Conservation (phyloP, 2,888 invertebrate genomes). For the Rapana venosa region DNA sequence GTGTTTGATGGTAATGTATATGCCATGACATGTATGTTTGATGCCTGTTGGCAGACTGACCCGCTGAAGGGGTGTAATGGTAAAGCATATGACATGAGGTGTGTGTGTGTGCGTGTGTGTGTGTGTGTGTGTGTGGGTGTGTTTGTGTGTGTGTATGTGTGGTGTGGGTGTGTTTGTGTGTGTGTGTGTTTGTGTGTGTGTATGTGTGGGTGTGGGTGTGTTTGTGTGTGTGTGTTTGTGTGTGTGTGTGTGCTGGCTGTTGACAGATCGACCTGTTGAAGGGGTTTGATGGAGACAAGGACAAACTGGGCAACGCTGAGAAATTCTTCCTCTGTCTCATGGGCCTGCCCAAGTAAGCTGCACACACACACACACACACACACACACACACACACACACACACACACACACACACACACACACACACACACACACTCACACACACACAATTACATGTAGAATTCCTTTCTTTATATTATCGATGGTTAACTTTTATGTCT, state of each 20-base stretch:
- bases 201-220: no score
- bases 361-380: neutral
- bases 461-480: no score
- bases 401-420: slow-evolving; percentile 23
- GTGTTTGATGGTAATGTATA: no score
- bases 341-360: slow-evolving; percentile 76
- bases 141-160: neutral
- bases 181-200: neutral
- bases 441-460: neutral
- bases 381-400: slow-evolving; percentile 7
- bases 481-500: no score
- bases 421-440: slow-evolving; percentile 19
- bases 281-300: slow-evolving; percentile 76
- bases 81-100: neutral
- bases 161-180: neutral
- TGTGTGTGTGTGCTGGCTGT: neutral
- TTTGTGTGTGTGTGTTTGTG: no score
- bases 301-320: slow-evolving; percentile 80
- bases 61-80: no score
- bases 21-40: no score
- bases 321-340: slow-evolving; percentile 79
- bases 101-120: neutral
- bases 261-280: slow-evolving; percentile 75
- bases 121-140: neutral
- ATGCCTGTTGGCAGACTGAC: no score